Base-by-base conservation (phyloP, 2,888 invertebrate genomes). In the Phyllotreta cruciferae region DNA sequence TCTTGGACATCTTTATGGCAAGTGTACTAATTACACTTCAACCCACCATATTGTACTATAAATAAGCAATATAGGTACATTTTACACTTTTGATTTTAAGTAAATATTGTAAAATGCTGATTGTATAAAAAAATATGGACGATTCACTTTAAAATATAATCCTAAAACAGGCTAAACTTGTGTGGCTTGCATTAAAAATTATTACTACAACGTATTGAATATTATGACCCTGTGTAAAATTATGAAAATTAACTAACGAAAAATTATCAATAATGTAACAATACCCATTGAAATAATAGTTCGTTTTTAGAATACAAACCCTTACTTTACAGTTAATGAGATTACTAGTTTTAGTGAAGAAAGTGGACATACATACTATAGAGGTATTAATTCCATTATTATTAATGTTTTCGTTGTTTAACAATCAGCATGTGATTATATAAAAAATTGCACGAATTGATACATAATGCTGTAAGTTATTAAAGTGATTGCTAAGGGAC, bases 71-170 rank as follows among this genome's bases (percentile, higher is more conserved):
- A 13, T 62, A 63, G 60, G 62, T 62, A 50, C 56, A 50, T 38
- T 52, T 60, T 52, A 13, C 36, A 52, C 13, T 67, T 62, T 64
- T 64, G 62, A 62, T 64, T 67, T 62, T 38, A 53, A 52, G 58
- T 52, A 9, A 44, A 42, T 56, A 49, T 38, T 56, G 37, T 11
- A 50, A 52, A 47, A 60, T 47, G 52, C 64, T 41, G 56, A 61
- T 60, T 62, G 56, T 56, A 36, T 42, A 36, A 56, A 54, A 41
- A 9, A 50, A 14, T 47, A 54, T 9, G 35, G 35, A 42, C 24
- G 24, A 24, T 24, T 24, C 24, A 24, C 24, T 24, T 24, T 24
- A 24, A 24, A 24, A 57, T 57, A 34, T 34, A 6, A 10, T 14
- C n/a, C 35, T 45, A 50, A 1, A 50, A 10, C 1, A 14, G 6